Conservation (phyloP, 2,113 vertebrate genomes). For the Entosphenus tridentatus region DNA sequence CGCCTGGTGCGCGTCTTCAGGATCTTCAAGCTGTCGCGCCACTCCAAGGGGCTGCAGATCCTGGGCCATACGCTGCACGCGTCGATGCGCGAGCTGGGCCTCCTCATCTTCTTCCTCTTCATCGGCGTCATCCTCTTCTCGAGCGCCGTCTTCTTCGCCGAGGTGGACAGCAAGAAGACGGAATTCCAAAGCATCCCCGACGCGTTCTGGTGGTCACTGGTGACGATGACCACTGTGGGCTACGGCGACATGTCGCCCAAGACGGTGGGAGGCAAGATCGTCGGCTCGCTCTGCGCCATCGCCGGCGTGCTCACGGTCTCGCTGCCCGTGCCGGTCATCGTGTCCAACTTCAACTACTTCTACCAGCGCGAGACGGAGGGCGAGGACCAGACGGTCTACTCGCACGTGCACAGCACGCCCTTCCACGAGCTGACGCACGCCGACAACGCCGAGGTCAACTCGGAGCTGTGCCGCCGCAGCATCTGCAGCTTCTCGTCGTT, state of each 20-base stretch:
- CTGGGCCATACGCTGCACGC: conserved; percentile 65
- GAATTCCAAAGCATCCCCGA: conserved; percentile 65
- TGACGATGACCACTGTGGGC: conserved; percentile 72
- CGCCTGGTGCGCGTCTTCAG: conserved; percentile 48
- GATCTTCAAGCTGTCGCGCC: conserved; percentile 70
- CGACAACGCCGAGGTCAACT: too few species aligned
- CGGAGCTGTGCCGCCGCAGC: too few species aligned
- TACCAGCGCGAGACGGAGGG: conserved; percentile 55
- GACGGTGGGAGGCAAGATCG: conserved; percentile 60
- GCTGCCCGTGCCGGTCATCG: conserved; percentile 62
- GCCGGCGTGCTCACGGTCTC: conserved; percentile 74
- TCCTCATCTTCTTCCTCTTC: conserved; percentile 88
- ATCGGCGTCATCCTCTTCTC: conserved; percentile 75
- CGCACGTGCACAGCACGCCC: conserved; percentile 34
- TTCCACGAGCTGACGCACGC: conserved; percentile 9
- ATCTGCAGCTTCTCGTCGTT: too few species aligned
- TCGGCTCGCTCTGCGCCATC: conserved; percentile 72
- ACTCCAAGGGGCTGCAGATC: conserved; percentile 69
- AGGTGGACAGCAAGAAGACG: conserved; percentile 37
- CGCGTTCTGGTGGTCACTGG: conserved; percentile 81
- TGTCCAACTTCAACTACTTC: conserved; percentile 86
- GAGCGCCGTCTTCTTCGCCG: conserved; percentile 61
- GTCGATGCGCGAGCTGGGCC: conserved; percentile 55
- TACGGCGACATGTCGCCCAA: conserved; percentile 68
- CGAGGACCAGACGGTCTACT: conserved; percentile 30